Conservation (phyloP, 1,140 invertebrate genomes). For the Zaprionus gabonicus region DNA sequence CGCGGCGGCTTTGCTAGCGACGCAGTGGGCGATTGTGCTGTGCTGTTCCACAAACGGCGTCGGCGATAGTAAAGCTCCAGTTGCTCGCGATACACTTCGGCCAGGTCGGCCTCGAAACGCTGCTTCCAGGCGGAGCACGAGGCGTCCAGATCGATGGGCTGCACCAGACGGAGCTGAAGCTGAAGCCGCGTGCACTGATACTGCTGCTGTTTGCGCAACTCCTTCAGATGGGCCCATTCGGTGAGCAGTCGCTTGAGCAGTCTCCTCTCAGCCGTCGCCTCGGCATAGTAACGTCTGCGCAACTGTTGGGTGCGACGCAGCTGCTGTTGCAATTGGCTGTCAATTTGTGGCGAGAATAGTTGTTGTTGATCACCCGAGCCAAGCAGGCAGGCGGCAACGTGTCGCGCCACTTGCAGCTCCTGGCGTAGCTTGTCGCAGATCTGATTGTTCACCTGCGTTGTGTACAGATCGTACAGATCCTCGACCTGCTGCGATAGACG, state of each 20-base stretch:
- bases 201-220: conserved; percentile 68
- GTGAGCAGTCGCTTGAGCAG: conserved; percentile 74
- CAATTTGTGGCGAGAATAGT: background rate
- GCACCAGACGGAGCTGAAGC: conserved; percentile 76
- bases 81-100: conserved; percentile 83
- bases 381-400: conserved; percentile 62
- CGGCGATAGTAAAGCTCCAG: conserved; percentile 73
- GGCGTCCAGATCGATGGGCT: conserved; percentile 38
- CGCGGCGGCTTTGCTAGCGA: conserved; percentile 44
- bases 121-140: conserved; percentile 58
- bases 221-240: conserved; percentile 84
- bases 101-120: conserved; percentile 76
- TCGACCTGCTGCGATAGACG: conserved; percentile 78
- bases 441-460: conserved; percentile 53
- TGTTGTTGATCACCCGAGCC: conserved; percentile 20
- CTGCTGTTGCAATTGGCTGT: conserved; percentile 44
- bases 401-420: conserved; percentile 79
- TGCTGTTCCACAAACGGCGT: conserved; percentile 57
- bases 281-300: conserved; percentile 75
- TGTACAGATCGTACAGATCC: conserved; percentile 76
- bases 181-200: conserved; percentile 82
- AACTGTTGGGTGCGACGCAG: conserved; percentile 74
- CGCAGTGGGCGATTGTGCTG: background rate
- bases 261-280: conserved; percentile 69
- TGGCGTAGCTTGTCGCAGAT: conserved; percentile 67